Conservation (phyloP, 2,113 vertebrate genomes). For the Neotoma lepida region DNA sequence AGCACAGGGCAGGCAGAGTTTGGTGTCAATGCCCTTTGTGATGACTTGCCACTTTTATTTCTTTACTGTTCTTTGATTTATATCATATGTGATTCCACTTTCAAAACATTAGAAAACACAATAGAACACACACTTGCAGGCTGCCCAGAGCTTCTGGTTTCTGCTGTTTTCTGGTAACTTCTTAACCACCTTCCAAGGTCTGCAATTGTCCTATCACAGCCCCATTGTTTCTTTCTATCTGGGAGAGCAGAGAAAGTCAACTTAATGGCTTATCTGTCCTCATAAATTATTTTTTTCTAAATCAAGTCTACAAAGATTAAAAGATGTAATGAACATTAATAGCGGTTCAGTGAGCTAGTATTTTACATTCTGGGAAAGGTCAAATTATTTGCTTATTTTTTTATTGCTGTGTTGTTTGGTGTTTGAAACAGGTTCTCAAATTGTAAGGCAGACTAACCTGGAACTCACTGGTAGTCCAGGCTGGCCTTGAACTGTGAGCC, state of each 20-base stretch:
- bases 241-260: not conserved
- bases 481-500: not conserved
- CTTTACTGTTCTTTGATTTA: not conserved
- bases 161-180: too few species aligned
- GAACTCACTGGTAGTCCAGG: not conserved
- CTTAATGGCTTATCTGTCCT: not conserved
- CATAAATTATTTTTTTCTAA: not conserved
- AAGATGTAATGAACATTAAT: not conserved
- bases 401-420: not conserved
- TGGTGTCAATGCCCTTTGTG: too few species aligned
- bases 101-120: not conserved
- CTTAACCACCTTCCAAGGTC: not conserved
- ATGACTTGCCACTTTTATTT: too few species aligned
- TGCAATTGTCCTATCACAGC: accelerated
- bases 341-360: not conserved
- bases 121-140: not conserved
- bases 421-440: not conserved
- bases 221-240: accelerated
- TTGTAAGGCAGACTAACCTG: not conserved
- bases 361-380: not conserved
- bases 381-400: not conserved
- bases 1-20: not conserved
- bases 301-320: not conserved
- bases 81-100: not conserved
- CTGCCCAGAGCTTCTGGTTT: not conserved